Percentiles rank a stretch among this genome's conserved stretches.
These are phyloP conservation scores for Cynopterus sphinx DNA, from an alignment of 2,797 vertebrate genomes.

Conservation along the genomic window DNA sequence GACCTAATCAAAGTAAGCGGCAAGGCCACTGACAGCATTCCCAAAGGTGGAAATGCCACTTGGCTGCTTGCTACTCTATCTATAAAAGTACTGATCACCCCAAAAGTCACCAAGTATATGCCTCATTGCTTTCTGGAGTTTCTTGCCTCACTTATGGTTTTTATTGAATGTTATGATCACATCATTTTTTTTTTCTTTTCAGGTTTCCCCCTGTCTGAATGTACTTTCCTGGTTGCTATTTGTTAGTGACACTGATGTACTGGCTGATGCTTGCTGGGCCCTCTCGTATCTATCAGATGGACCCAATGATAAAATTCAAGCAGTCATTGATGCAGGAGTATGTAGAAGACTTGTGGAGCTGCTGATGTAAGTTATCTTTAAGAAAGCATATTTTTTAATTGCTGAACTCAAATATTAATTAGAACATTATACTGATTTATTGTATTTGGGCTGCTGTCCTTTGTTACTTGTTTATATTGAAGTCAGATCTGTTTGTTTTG, in stretches of 20 bases:
- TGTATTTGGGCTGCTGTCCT: not conserved
- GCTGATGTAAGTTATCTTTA: constrained; percentile 90
- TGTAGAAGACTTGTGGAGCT: constrained; percentile 97
- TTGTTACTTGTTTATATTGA: constrained; percentile 38
- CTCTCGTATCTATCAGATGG: constrained; percentile 97
- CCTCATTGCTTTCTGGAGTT: not conserved
- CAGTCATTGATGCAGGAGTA: constrained; percentile 97
- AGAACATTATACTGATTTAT: not conserved
- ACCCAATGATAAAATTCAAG: constrained; percentile 98
- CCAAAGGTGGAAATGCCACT: not conserved
- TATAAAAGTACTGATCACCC: not conserved
- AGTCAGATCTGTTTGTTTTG: not conserved
- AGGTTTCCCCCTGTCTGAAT: constrained; percentile 94
- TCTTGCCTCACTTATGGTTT: not conserved
- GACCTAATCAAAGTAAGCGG: not conserved
- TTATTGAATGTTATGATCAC: not conserved
- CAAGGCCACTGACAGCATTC: not conserved
- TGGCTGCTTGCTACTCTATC: not conserved
- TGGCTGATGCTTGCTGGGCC: constrained; percentile 98
- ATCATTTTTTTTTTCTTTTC: constrained; percentile 56
- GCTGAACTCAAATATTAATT: not conserved
- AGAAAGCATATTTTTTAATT: constrained; percentile 9
- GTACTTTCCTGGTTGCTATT: constrained; percentile 98
- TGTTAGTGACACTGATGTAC: constrained; percentile 96
- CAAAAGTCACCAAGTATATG: not conserved